Conservation (phyloP, 2,888 invertebrate genomes). For the Athrips mouffetella region DNA sequence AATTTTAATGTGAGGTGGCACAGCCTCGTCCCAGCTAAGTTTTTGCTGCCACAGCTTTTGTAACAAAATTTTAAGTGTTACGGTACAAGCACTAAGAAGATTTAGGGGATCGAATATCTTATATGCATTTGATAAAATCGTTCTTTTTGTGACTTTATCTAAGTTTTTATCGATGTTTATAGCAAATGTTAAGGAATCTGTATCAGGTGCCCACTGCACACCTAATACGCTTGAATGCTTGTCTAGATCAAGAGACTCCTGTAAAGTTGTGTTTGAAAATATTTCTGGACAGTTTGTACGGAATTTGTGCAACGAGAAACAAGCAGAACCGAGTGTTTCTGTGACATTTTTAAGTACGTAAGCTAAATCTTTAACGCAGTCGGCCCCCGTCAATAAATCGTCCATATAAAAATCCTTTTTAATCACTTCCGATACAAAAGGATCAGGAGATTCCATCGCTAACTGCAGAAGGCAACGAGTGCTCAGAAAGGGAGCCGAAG, state of each 20-base stretch:
- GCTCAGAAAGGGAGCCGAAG: slow-evolving; percentile 17
- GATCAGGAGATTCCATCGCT: slow-evolving; percentile 21
- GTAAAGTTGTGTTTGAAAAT: slow-evolving; percentile 5
- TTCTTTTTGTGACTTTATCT: slow-evolving; percentile 6
- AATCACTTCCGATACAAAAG: slow-evolving; percentile 4
- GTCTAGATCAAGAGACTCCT: neutral
- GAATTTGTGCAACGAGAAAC: neutral
- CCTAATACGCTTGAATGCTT: slow-evolving; percentile 4
- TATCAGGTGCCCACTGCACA: neutral
- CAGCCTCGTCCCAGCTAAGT: slow-evolving; percentile 20
- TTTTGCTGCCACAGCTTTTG: slow-evolving; percentile 18
- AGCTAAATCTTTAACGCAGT: slow-evolving; percentile 8
- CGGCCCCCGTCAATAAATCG: slow-evolving; percentile 22
- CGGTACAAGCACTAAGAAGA: slow-evolving; percentile 15
- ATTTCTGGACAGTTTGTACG: slow-evolving; percentile 8
- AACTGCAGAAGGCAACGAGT: slow-evolving; percentile 24
- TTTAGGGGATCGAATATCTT: slow-evolving; percentile 22
- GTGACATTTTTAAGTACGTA: slow-evolving; percentile 14
- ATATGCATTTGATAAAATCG: slow-evolving; percentile 15
- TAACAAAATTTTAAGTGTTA: slow-evolving; percentile 16
- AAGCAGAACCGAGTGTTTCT: slow-evolving; percentile 12
- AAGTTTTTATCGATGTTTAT: neutral
- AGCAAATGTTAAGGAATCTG: neutral
- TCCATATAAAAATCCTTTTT: too few relatives aligned
- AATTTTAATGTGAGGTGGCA: neutral